Evolutionary conservation across 2,797 vertebrate genomes (phyloP), one percentile per base, ranked within the genome.

Genomic region (Lutjanus campechanus): DNA sequence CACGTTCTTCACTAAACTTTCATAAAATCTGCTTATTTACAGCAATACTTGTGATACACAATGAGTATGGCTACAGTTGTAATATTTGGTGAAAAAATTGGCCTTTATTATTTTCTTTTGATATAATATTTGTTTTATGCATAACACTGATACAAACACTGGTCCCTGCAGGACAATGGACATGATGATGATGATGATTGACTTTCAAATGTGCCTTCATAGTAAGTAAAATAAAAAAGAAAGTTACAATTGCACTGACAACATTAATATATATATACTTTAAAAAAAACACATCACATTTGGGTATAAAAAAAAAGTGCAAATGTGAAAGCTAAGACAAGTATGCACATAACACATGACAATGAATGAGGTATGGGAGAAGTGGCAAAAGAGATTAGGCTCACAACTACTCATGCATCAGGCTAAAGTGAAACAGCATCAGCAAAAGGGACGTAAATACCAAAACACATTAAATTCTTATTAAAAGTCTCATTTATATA

Each of bases 101-200:
- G 86, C 85, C 84, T 96, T 96, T 96, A 95, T 96, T 96, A 95
- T 96, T 96, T 93, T 81, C 40, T 82, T 89, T 88, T 76, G 11
- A 82, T 59, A 84, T 85, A 70, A 72, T 63, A 47, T 77, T 73
- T 79, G 2, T 85, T 75, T 85, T 88, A 56, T 80, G 82, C 43
- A 47, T 70, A 91, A 93, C 86, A 95, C 85, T 80, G 69, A 91
- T 92, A 94, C 89, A 95, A 91, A 86, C 75, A 93, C 54, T 76
- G 63, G 84, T 88, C 84, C 88, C 88, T 77, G 82, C 53, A 85
- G 79, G 72, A 88, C 77, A 49, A 51, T 12, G 65, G 61, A 91
- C 73, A 89, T 81, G 60, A 85, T 74, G 76, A 73, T 81, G 60
- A 85, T 74, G 76, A 73, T 69, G 59, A 77, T 20, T 86, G 80